Evolutionary conservation across 2,797 vertebrate species (phyloP), one percentile per base, ranked within the genome.

Genomic region (Nyctibius grandis): DNA sequence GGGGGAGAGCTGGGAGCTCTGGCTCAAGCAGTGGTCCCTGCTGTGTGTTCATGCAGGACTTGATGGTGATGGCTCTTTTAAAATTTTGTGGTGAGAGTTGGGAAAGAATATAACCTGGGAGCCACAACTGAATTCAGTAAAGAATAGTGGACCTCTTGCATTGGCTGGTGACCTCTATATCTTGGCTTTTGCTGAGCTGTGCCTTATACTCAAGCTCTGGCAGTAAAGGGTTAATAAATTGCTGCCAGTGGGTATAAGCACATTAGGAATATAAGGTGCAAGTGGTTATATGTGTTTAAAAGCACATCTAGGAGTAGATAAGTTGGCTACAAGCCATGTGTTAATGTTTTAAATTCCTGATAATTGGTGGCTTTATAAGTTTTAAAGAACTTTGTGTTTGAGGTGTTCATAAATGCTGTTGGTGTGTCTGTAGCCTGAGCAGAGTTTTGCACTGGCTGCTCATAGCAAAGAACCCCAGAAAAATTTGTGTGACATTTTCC

Each of bases 51-150:
- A 3, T 40, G 54, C 7, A 40, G 21, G 21, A 15, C 18, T 20
- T 57, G 9, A 4, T 42, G 8, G 19, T 38, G 16, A 33, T 19
- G 48, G 14, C 7, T 54, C 31, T 53, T 69, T 25, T 45, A 11
- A 53, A n/a, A 19, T 1, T 2, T 29, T 3, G 3, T 8, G 77
- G 31, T 47, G 42, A 48, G n/a, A 28, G 4, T 0, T 70, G 13
- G 3, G 3, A 9, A 4, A 3, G 3, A 28, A 15, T 12, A 9
- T 15, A 38, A 38, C 5, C 12, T 31, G 5, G 22, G 59, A 76
- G 22, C 7, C 6, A 33, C 18, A 45, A 1, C 12, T 47, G 16
- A 38, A n/a, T 64, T 79, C 31, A 21, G 20, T 19, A 6, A 54
- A 47, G 31, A 48, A 7, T 0, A 23, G 12, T 1, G 14, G 26